phyloP scores from a whole-genome alignment of 2,888 invertebrate species.

The Spilarctia lutea region DNA sequence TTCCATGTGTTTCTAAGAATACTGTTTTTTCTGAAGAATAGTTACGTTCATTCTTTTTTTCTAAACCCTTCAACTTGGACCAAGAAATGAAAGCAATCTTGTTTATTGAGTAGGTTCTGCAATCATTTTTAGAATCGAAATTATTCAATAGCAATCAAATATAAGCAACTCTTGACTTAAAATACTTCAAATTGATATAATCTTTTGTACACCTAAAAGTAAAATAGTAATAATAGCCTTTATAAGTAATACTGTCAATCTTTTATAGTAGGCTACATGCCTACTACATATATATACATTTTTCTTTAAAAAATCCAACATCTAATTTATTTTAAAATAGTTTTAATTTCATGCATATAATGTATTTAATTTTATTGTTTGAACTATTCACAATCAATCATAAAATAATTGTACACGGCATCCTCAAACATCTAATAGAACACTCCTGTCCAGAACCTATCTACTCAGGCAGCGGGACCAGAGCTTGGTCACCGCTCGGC shows the following conservation, averaged over 20 bases:
- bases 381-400: neutral
- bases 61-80: neutral
- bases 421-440: slow-evolving; percentile 26
- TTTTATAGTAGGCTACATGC: too few relatives aligned
- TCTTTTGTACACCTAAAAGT: neutral
- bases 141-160: neutral
- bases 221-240: neutral
- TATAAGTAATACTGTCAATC: neutral
- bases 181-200: too few relatives aligned
- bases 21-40: neutral
- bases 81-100: neutral
- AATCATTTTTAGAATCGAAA: too few relatives aligned
- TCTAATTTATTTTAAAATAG: too few relatives aligned
- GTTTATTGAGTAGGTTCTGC: too few relatives aligned
- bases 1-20: neutral
- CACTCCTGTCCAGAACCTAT: slow-evolving; percentile 73
- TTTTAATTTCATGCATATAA: too few relatives aligned
- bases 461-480: slow-evolving; percentile 81
- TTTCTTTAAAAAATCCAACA: too few relatives aligned
- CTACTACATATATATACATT: too few relatives aligned
- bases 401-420: slow-evolving; percentile 1
- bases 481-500: slow-evolving; percentile 90
- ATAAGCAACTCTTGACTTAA: too few relatives aligned
- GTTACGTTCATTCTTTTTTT: neutral
- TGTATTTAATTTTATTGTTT: too few relatives aligned